These are phyloP conservation scores for Diorhabda sublineata DNA, from an alignment of 1,140 invertebrate species.

Conservation along the genomic window DNA sequence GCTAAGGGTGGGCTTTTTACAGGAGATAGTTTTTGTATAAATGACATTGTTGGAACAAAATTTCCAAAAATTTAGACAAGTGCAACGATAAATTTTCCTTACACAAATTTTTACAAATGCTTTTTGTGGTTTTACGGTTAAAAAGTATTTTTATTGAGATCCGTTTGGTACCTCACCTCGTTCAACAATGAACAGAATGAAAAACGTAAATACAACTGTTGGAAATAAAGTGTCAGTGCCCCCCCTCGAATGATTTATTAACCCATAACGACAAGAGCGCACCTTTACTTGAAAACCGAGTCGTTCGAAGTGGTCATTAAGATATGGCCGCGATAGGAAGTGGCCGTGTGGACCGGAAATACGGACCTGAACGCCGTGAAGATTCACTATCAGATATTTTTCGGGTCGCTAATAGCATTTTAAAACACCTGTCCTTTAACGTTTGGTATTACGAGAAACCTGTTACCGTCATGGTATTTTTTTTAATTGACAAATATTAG, in stretches of 20 bases:
- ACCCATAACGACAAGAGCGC: constrained; percentile 20
- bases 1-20: no score
- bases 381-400: constrained; percentile 35
- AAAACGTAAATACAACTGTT: constrained; percentile 1
- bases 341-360: constrained; percentile 36
- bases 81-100: no score
- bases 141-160: no score
- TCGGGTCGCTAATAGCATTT: constrained; percentile 28
- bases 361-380: constrained; percentile 35
- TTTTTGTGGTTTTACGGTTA: no score
- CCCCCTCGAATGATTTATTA: constrained; percentile 16
- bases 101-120: no score
- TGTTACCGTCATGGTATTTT: not conserved
- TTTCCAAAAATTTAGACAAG: no score
- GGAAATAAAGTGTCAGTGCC: constrained; percentile 11
- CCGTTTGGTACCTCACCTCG: no score
- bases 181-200: not conserved
- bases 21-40: no score
- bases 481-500: not conserved
- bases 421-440: constrained; percentile 32
- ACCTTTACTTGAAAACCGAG: constrained; percentile 29
- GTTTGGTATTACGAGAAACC: not conserved
- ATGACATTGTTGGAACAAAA: no score
- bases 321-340: constrained; percentile 31
- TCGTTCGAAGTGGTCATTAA: constrained; percentile 30